Conservation (phyloP, 1,140 invertebrate species). For the Drosophila melanogaster region Release_6_plus_ISO1_MT NT_033779.5:8734501-8735000, state of each 20-base stretch:
- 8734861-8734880: conserved; percentile 20
- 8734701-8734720: not conserved
- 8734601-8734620: conserved; percentile 72
- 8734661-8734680: conserved; percentile 66
- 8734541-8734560: conserved; percentile 46
- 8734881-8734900: conserved; percentile 47
- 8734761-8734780: conserved; percentile 22
- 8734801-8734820: conserved; percentile 50
- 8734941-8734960: conserved; percentile 6
- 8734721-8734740: not conserved
- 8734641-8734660: conserved; percentile 55
- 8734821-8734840: conserved; percentile 11
- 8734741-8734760: not conserved
- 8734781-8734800: conserved; percentile 14
- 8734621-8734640: conserved; percentile 49
- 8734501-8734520: conserved; percentile 77
- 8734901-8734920: conserved; percentile 61
- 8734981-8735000: conserved; percentile 47
- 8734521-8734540: conserved; percentile 76
- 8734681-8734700: conserved; percentile 51
- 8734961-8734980: conserved; percentile 31
- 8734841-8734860: conserved; percentile 19
- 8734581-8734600: conserved; percentile 72
- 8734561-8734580: conserved; percentile 36
- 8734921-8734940: conserved; percentile 22